Base-by-base conservation (phyloP, 1,140 invertebrate genomes). In the Pogonomyrmex barbatus region DNA sequence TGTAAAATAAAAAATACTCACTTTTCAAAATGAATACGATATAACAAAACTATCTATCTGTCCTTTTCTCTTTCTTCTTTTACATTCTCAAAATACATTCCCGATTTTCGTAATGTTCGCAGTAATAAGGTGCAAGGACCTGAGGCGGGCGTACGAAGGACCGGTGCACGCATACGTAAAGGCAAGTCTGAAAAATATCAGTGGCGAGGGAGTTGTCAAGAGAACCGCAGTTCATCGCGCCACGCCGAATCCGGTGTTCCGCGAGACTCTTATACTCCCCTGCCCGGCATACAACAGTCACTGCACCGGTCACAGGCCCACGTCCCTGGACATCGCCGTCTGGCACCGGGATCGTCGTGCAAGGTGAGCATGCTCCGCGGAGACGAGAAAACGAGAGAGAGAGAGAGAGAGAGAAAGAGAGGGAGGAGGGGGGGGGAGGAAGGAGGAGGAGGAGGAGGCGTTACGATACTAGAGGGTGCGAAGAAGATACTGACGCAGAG, bases 291-390 rank as follows among this genome's bases (percentile, higher is more conserved):
- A 93, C 90, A 93, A 93, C 89, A 93, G 94, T 89, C 89, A 90
- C 65, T 94, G 88, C 60, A 91, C 90, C 50, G 91, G 91, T 84
- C 91, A 90, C 73, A 94, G 85, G 71, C 85, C 93, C 30, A 93
- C 94, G 67, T 94, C 94, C 39, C 88, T 95, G 82, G 94, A 95
- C 87, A 95, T 95, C 76, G 95, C 95, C 70, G 95, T 95, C 91
- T 95, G 95, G 95, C 94, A 95, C 81, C 92, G 95, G 68, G 95
- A 95, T 94, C 93, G 95, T 91, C 92, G 94, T 78, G 95, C 94
- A 88, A 95, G 95, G 95, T 95, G 92, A 92, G 76, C 87, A 87
- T 87, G 79, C 82, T 85, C 79, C 36, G 47, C 78, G 12, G 24
- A 58, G 12, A 82, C 2, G 17, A 24, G 58, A 30, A 10, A 70